Evolutionary conservation across 2,888 invertebrate genomes (phyloP).

Genomic region (Thyatira batis): DNA sequence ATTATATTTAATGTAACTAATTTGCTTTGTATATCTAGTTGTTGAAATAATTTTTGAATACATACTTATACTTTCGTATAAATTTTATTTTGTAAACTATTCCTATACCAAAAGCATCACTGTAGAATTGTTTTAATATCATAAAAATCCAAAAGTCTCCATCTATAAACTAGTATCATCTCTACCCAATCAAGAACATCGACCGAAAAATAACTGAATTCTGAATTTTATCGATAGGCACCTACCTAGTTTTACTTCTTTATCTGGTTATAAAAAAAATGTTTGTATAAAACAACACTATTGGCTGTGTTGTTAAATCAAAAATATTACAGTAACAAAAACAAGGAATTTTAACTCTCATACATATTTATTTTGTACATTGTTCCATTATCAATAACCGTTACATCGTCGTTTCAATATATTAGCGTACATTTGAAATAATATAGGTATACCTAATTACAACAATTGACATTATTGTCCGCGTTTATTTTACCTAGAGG

Average conservation of each 20-base stretch:
- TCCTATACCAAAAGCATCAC: too few species aligned
- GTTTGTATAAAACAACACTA: too few species aligned
- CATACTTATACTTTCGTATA: not conserved
- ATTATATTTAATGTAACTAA: not conserved
- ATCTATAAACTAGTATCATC: too few species aligned
- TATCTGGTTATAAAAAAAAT: too few species aligned
- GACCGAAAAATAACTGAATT: too few species aligned
- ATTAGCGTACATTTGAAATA: slow-evolving; percentile 7
- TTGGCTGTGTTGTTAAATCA: not conserved
- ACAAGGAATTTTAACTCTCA: slow-evolving; percentile 10
- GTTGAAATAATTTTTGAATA: not conserved
- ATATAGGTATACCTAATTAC: slow-evolving; percentile 9
- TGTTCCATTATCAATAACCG: slow-evolving; percentile 5
- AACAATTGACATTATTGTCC: slow-evolving; percentile 19
- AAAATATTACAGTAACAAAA: not conserved
- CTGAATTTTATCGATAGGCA: too few species aligned
- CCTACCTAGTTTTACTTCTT: too few species aligned
- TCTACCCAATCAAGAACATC: too few species aligned
- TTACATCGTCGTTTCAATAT: slow-evolving; percentile 4
- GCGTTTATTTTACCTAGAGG: slow-evolving; percentile 10
- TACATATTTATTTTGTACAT: slow-evolving; percentile 30
- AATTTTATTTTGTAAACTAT: not conserved
- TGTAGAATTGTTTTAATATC: too few species aligned
- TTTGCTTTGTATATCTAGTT: not conserved
- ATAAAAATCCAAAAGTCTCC: too few species aligned